Percentiles rank a stretch among this genome's conserved stretches.
Evolutionary conservation across 2,888 invertebrate genomes (phyloP).

Genomic region (Apotomis turbidana): DNA sequence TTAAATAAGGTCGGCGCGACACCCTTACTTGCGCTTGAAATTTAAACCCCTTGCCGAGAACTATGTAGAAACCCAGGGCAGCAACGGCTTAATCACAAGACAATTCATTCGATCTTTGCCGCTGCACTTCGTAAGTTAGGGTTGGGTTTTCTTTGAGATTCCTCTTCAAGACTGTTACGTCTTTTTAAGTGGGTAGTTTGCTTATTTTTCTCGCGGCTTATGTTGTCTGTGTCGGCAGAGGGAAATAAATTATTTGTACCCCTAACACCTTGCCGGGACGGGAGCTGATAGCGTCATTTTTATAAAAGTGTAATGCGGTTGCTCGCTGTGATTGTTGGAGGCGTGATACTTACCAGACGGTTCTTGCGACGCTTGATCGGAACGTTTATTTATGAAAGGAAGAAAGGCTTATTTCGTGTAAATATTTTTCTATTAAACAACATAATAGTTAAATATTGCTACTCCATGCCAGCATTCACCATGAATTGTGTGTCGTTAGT

Average conservation of each 20-base stretch:
- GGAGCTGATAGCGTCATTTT: slow-evolving; percentile 78
- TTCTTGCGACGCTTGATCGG: not conserved
- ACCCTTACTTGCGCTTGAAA: slow-evolving; percentile 61
- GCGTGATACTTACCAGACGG: slow-evolving; percentile 33
- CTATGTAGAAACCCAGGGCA: slow-evolving; percentile 57
- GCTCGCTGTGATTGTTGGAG: slow-evolving; percentile 73
- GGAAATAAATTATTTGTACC: slow-evolving; percentile 80
- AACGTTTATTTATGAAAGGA: not conserved
- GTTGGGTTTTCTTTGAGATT: slow-evolving; percentile 58
- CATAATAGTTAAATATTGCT: too few relatives aligned
- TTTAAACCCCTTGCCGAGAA: slow-evolving; percentile 75
- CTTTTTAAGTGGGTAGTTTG: slow-evolving; percentile 79
- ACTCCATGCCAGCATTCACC: too few relatives aligned
- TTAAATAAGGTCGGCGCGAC: slow-evolving; percentile 78
- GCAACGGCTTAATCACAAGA: slow-evolving; percentile 56
- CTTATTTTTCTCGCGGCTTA: slow-evolving; percentile 79
- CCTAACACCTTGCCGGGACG: slow-evolving; percentile 74
- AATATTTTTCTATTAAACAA: not conserved
- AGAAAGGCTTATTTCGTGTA: not conserved
- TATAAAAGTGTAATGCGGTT: slow-evolving; percentile 81
- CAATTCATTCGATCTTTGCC: slow-evolving; percentile 66
- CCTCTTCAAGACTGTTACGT: slow-evolving; percentile 56
- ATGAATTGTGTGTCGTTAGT: too few relatives aligned
- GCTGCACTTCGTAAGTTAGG: slow-evolving; percentile 57
- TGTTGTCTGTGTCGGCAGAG: slow-evolving; percentile 75